Percentiles rank a stretch among this genome's conserved stretches.
These are phyloP conservation scores for Boloria euphrosyne DNA, from an alignment of 2,888 invertebrate species.

Conservation along the genomic window DNA sequence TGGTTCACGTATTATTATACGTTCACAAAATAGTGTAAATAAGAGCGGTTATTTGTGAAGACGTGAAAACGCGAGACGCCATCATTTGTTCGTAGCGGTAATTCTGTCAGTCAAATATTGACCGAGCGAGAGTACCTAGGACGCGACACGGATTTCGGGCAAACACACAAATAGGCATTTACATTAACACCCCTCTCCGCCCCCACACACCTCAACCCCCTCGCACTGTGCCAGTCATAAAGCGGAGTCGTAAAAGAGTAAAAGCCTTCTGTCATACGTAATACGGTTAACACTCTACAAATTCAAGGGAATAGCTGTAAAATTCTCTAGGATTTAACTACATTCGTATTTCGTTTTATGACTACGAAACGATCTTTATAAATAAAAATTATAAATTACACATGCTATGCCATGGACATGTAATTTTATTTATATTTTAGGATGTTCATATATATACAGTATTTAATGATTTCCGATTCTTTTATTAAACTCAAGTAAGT, in stretches of 20 bases:
- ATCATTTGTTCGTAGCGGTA: constrained; percentile 78
- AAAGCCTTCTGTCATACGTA: constrained; percentile 40
- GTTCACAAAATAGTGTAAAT: constrained; percentile 24
- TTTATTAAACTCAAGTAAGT: too few species aligned
- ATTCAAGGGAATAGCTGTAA: constrained; percentile 25
- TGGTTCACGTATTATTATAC: constrained; percentile 6
- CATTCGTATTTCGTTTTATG: constrained; percentile 7
- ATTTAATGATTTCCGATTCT: too few species aligned
- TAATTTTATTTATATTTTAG: too few species aligned
- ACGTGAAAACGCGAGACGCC: constrained; percentile 61
- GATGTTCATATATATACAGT: too few species aligned
- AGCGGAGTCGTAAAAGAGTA: constrained; percentile 43
- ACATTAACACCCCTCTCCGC: constrained; percentile 65
- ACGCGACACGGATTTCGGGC: constrained; percentile 79
- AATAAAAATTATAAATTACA: constrained; percentile 1
- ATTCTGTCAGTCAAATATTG: constrained; percentile 77
- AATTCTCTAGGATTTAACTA: constrained; percentile 25
- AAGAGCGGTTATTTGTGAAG: constrained; percentile 52
- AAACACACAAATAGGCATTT: constrained; percentile 78
- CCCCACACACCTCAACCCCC: constrained; percentile 37
- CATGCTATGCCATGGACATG: not conserved
- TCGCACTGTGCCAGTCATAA: constrained; percentile 38
- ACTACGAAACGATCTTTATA: not conserved
- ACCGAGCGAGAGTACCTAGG: constrained; percentile 61
- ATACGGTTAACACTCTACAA: constrained; percentile 39